Base-by-base conservation (phyloP, 2,888 invertebrate species). In the Caenorhabditis becei region DNA sequence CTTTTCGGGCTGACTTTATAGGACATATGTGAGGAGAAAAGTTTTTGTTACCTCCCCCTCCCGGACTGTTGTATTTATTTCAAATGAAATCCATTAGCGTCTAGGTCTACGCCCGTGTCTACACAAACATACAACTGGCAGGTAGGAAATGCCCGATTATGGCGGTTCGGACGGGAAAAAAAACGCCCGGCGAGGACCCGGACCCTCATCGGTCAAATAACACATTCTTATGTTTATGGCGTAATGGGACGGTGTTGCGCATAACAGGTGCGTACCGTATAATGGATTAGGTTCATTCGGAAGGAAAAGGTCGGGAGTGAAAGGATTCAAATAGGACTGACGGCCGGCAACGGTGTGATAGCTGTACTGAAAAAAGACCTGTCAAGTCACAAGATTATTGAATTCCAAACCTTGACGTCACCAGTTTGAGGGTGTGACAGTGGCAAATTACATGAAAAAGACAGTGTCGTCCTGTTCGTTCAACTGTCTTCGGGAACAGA, bases 221-320 rank as follows among this genome's bases (percentile, higher is more conserved):
- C 58, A 63, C 28, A 49, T 65, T 35, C 59, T 53, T 61, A 51
- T 75, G 59, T 75, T 75, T 53, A 66, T 75, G 75, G 61, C 75
- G 67, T 75, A 75, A 75, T 75, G 59, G 61, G 32, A 54, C 47
- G 41, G 65, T 66, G 66, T 66, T 74, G 59, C 58, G 58, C 65
- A 37, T 24, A 61, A 59, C 75, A 75, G 75, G 75, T 75, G 75
- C 75, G 61, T 44, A 53, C 66, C 66, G 75, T 61, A 59, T 53
- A 75, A 47, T 24, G 53, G 75, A 75, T 75, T 75, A 75, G 59
- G 75, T 66, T 59, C 54, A 67, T 54, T 66, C 32, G 53, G 37
- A 16, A 37, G 41, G 32, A 51, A 56, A 24, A 26, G 26, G 54
- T 26, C 20, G 11, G 44, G 35, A 49, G 24, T 32, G 72, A n/a